These are phyloP conservation scores for Plotosus lineatus DNA, from an alignment of 2,113 vertebrate species.

Conservation along the genomic window DNA sequence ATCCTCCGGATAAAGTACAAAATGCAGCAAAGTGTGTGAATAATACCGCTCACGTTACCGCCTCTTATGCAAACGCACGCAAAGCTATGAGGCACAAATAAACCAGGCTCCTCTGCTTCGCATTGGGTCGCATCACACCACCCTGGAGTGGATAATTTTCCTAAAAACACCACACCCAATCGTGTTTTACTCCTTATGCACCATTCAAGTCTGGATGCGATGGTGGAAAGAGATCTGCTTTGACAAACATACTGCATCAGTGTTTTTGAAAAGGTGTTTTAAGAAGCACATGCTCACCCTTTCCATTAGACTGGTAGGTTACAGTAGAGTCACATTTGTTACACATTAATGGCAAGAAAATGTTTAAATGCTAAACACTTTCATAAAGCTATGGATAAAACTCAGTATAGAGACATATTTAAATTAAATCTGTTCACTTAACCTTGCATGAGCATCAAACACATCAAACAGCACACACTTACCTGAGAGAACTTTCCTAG, in stretches of 20 bases:
- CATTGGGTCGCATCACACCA: neutral
- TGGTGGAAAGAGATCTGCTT: neutral
- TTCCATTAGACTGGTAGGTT: neutral
- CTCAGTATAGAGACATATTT: too few species aligned
- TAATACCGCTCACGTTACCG: neutral
- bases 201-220: neutral
- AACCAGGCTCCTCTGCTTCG: neutral
- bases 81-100: constrained; percentile 10
- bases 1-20: constrained; percentile 5
- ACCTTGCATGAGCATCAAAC: too few species aligned
- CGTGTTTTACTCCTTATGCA: neutral
- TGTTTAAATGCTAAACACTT: neutral
- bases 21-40: neutral
- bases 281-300: constrained; percentile 13
- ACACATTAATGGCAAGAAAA: neutral
- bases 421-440: too few species aligned
- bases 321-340: neutral
- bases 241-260: neutral
- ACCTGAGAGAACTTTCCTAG: too few species aligned
- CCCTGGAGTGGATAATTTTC: neutral
- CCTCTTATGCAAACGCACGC: neutral
- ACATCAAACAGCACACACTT: too few species aligned
- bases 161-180: neutral
- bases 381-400: too few species aligned
- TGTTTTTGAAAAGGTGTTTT: constrained; percentile 9